These are phyloP conservation scores for Druon quercuslanigerum DNA, from an alignment of 1,140 invertebrate genomes.

Conservation along the genomic window DNA sequence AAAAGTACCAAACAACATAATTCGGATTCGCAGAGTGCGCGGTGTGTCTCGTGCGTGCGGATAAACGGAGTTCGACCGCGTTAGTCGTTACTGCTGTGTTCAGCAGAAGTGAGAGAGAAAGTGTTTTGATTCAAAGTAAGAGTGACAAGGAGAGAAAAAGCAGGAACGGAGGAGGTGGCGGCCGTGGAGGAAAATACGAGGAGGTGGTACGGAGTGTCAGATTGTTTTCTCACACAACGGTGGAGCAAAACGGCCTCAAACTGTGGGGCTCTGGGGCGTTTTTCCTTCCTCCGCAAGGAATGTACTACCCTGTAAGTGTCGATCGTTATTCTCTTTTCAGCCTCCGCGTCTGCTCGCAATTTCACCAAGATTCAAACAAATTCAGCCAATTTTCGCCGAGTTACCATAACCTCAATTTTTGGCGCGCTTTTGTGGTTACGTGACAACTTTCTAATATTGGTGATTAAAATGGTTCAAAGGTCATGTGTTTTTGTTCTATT, in stretches of 20 bases:
- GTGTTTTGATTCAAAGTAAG: constrained; percentile 12
- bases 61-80: constrained; percentile 26
- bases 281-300: constrained; percentile 93
- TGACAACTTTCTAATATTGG: background rate
- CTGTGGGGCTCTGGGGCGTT: constrained; percentile 95
- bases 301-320: constrained; percentile 92
- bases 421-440: background rate
- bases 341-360: constrained; percentile 40
- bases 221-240: constrained; percentile 68
- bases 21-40: constrained; percentile 3
- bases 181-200: constrained; percentile 38
- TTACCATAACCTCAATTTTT: background rate
- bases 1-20: no score
- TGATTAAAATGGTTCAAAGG: background rate
- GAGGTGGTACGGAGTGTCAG: constrained; percentile 55
- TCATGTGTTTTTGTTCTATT: background rate
- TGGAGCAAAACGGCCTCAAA: constrained; percentile 87
- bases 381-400: no score
- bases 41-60: constrained; percentile 33
- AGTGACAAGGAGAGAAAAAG: constrained; percentile 39
- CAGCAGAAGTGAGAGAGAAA: constrained; percentile 38
- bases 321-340: constrained; percentile 42
- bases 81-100: constrained; percentile 2
- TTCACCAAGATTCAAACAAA: background rate
- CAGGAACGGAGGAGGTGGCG: constrained; percentile 37